Percentiles rank a stretch among this genome's conserved stretches.
phyloP scores from a whole-genome alignment of 2,113 vertebrate genomes.

The Strix uralensis region DNA sequence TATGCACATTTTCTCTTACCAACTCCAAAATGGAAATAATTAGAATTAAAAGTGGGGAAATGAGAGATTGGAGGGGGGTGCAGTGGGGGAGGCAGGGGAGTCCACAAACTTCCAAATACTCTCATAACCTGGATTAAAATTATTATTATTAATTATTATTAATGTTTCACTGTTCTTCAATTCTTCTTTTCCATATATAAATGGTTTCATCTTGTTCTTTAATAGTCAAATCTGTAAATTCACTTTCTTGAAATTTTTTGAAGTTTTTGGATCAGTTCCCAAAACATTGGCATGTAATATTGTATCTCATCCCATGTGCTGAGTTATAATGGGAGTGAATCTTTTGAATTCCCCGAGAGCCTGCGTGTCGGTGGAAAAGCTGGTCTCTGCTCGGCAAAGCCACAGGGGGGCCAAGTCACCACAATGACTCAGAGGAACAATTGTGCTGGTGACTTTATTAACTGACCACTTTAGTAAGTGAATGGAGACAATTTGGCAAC shows the following conservation, averaged over 20 bases:
- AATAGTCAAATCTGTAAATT: neutral
- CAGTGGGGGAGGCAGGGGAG: neutral
- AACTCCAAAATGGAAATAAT: neutral
- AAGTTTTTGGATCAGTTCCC: neutral
- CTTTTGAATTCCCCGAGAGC: too few species aligned
- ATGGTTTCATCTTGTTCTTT: neutral
- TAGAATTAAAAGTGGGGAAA: neutral
- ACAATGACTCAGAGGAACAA: too few species aligned
- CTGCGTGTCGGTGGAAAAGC: too few species aligned
- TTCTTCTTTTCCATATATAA: neutral
- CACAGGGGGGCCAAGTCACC: too few species aligned
- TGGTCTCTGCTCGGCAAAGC: too few species aligned
- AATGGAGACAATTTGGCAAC: too few species aligned
- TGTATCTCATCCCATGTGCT: too few species aligned
- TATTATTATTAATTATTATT: neutral
- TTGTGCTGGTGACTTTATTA: too few species aligned
- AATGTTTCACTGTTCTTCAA: neutral
- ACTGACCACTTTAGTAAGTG: too few species aligned
- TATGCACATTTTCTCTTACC: neutral
- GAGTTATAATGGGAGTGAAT: too few species aligned
- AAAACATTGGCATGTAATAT: neutral
- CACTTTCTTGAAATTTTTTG: neutral
- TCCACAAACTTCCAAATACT: neutral
- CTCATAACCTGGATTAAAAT: neutral
- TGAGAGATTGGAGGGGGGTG: neutral